Conservation (phyloP, 2,888 invertebrate genomes). For the Mylabris sibirica region DNA sequence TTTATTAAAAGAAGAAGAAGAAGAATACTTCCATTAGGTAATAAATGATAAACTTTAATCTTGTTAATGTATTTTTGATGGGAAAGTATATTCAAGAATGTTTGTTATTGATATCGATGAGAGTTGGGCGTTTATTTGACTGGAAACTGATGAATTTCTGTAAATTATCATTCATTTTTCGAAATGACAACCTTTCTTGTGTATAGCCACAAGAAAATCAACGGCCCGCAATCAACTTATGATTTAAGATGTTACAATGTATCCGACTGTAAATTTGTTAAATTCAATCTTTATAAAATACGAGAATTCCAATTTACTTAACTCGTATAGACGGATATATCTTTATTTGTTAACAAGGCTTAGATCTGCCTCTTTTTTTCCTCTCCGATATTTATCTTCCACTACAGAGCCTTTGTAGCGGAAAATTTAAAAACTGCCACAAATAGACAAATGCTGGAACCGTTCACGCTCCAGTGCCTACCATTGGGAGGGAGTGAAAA, state of each 20-base stretch:
- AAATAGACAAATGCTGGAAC: neutral
- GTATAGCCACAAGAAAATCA: neutral
- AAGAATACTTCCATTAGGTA: neutral
- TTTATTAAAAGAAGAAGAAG: neutral
- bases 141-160: neutral
- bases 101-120: neutral
- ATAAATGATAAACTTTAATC: neutral
- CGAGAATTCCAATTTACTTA: neutral
- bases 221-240: constrained; percentile 6
- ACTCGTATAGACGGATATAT: neutral
- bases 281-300: neutral
- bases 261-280: neutral
- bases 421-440: neutral
- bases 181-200: neutral
- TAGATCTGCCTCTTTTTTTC: no score
- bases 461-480: neutral
- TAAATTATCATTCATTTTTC: neutral
- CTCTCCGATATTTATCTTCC: neutral
- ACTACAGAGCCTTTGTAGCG: neutral
- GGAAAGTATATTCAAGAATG: neutral
- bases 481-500: neutral
- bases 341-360: neutral
- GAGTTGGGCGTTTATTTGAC: neutral
- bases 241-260: constrained; percentile 2
- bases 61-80: neutral